Evolutionary conservation across 2,797 vertebrate genomes (phyloP), one percentile per base, ranked within the genome.

Genomic region (Chelidonichthys spinosus): DNA sequence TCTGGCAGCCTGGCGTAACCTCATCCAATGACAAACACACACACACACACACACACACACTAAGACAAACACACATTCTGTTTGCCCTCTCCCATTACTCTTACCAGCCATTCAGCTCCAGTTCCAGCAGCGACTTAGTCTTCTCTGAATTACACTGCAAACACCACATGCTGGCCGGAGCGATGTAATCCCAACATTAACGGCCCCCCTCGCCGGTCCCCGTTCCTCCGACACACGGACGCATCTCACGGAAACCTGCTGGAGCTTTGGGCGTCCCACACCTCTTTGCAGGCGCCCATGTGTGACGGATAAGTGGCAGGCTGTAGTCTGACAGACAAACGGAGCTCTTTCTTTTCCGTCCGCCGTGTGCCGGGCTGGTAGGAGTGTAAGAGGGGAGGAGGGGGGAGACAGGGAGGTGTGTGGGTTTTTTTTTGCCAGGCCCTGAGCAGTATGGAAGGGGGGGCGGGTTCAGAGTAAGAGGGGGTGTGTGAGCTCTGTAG

Each of bases 81-180:
- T 56, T 67, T 32, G 65, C 65, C 69, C 56, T 63, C 63, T 82
- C 64, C 61, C 33, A 9, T 77, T 63, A 71, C 69, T 78, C 96
- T 96, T 94, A 98, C 97, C 97, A 95, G 94, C 95, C 95, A 70
- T 97, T 97, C 87, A 96, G 95, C 90, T 98, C 97, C 92, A 98
- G 94, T 69, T 98, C 97, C 93, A 98, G 93, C 90, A 99, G 88
- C 58, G 97, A 98, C 94, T 97, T 97, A 46, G 96, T 98, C 95
- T 96, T 96, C 95, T 98, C 97, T 15, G 97, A 97, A 88, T 96
- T 96, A 92, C 97, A 99, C 92, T 98, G 97, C 91, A 99, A 93
- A 92, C 98, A 99, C 98, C 97, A 99, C 97, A 99, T 97, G 94
- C 93, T 91, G 92, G 76, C 85, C 68, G 43, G 15, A 67, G 78